A percentile compares a stretch with the other conserved stretches of the same genome.
Evolutionary conservation across 2,888 invertebrate species (phyloP).

Genomic region (Crossocerus cetratus): DNA sequence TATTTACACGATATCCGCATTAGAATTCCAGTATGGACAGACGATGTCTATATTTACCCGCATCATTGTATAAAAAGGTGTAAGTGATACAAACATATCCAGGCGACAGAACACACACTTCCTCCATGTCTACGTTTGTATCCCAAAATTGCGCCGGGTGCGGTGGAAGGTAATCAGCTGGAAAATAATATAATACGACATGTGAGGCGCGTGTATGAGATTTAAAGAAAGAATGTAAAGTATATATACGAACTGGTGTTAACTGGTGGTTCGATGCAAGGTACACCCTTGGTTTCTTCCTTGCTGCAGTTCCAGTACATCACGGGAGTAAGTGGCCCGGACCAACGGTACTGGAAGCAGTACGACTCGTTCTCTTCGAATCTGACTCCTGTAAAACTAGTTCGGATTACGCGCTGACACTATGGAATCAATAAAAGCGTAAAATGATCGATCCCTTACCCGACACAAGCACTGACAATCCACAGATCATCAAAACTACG

Average conservation of each 20-base stretch:
- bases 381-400: background rate
- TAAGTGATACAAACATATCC: conserved; percentile 47
- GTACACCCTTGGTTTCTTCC: background rate
- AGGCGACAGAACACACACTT: background rate
- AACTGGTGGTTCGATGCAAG: conserved; percentile 53
- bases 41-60: conserved; percentile 37
- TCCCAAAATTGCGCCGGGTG: conserved; percentile 27
- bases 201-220: too few relatives aligned
- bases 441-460: conserved; percentile 23
- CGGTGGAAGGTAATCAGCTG: background rate
- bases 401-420: background rate
- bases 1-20: background rate
- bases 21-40: background rate
- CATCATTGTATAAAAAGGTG: conserved; percentile 28
- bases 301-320: conserved; percentile 42
- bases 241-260: conserved; percentile 46
- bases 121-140: rapidly evolving
- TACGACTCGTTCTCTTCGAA: conserved; percentile 14
- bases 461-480: background rate
- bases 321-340: conserved; percentile 39
- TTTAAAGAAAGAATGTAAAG: conserved; percentile 2
- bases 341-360: conserved; percentile 70
- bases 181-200: conserved; percentile 1
- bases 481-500: conserved; percentile 17
- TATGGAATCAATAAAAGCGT: too few relatives aligned